Percentiles rank a stretch among this genome's conserved stretches.
phyloP scores from a whole-genome alignment of 2,113 vertebrate species.

The Perognathus longimembris region DNA sequence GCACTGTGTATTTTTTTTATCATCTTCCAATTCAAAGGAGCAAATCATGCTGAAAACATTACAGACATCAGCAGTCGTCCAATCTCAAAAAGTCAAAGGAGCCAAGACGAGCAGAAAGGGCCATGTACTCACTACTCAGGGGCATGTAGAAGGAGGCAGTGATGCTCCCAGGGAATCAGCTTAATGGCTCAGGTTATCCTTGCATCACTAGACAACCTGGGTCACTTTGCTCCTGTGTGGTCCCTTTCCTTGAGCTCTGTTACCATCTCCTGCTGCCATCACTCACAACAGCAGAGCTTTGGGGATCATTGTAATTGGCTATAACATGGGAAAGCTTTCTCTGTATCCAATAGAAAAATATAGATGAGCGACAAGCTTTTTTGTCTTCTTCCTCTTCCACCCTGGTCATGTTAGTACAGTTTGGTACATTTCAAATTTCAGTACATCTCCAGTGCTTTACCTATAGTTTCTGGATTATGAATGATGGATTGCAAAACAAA shows the following conservation, averaged over 20 bases:
- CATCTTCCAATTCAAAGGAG: not conserved
- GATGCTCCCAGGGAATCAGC: not conserved
- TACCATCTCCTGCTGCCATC: not conserved
- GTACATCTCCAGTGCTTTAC: not conserved
- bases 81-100: not conserved
- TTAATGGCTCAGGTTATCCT: not conserved
- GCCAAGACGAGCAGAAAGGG: not conserved
- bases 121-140: too few relatives aligned
- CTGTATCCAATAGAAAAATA: not conserved
- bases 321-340: not conserved
- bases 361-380: not conserved
- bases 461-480: not conserved
- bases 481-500: conserved; percentile 11
- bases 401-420: rapidly evolving
- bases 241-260: not conserved
- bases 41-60: not conserved
- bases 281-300: not conserved
- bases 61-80: not conserved
- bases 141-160: not conserved
- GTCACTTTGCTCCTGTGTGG: rapidly evolving
- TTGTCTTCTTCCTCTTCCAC: not conserved
- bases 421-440: too few relatives aligned
- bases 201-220: rapidly evolving
- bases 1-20: not conserved
- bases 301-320: not conserved